Evolutionary conservation across 2,113 vertebrate species (phyloP).

Genomic region (Melospiza georgiana): DNA sequence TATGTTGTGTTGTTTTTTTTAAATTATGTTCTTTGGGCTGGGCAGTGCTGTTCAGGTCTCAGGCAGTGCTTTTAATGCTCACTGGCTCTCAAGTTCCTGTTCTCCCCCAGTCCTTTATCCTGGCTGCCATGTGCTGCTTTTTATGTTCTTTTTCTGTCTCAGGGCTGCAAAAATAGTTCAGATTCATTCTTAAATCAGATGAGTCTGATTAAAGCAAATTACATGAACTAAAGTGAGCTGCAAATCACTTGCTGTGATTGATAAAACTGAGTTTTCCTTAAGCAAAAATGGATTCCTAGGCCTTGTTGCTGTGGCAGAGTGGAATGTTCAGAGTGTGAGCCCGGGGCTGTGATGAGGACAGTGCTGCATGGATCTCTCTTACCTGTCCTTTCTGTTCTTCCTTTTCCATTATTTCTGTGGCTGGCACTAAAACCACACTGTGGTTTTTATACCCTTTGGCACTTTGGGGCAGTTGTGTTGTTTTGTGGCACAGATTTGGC

Average conservation of each 20-base stretch:
- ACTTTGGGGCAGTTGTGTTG: not conserved
- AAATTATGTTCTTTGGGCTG: not conserved
- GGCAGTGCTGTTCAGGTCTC: not conserved
- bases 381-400: not conserved
- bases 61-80: not conserved
- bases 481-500: not conserved
- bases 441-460: not conserved
- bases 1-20: not conserved
- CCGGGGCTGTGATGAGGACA: not conserved
- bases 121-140: not conserved
- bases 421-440: rapidly evolving
- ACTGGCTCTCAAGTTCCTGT: not conserved
- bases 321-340: not conserved
- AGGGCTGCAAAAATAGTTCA: not conserved
- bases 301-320: not conserved
- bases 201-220: not conserved
- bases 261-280: not conserved
- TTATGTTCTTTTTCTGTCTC: not conserved
- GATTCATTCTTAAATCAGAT: not conserved
- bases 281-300: not conserved
- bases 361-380: not conserved
- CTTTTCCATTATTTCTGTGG: not conserved
- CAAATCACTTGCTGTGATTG: not conserved
- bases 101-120: not conserved
- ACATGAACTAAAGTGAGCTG: not conserved